Conservation (phyloP, 2,888 invertebrate genomes). For the Apoderus coryli region DNA sequence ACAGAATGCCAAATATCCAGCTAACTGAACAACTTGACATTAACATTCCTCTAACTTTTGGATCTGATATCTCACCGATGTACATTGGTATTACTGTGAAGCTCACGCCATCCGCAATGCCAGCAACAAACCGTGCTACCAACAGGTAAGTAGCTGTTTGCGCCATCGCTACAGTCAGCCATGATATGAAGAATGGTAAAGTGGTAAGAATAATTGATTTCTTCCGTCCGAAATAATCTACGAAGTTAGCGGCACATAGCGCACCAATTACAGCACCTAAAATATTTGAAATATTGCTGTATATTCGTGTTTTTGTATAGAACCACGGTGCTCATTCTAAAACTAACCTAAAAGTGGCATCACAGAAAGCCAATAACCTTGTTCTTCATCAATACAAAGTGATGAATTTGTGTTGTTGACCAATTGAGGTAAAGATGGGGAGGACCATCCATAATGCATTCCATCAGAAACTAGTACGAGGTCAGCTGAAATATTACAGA, state of each 20-base stretch:
- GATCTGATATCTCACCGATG: conserved; percentile 45
- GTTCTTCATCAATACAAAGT: conserved; percentile 31
- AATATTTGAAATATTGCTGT: no score
- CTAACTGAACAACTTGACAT: conserved; percentile 45
- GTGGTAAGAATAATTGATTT: conserved; percentile 45
- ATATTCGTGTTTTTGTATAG: no score
- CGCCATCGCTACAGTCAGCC: conserved; percentile 47
- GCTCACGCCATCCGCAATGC: conserved; percentile 37
- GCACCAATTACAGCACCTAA: conserved; percentile 48
- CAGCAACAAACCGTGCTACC: conserved; percentile 37
- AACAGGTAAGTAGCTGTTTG: conserved; percentile 41
- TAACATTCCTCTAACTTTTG: conserved; percentile 41
- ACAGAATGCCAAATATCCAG: conserved; percentile 42
- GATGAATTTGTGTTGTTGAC: conserved; percentile 25
- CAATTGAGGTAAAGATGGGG: conserved; percentile 42
- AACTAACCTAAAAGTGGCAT: conserved; percentile 50
- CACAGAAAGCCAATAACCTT: conserved; percentile 49
- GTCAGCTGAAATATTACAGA: conserved; percentile 21
- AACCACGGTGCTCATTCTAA: no score
- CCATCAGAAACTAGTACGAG: conserved; percentile 28
- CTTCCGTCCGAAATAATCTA: conserved; percentile 54
- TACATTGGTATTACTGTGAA: conserved; percentile 40
- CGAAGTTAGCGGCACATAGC: conserved; percentile 43
- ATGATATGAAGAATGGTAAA: conserved; percentile 45
- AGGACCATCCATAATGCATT: conserved; percentile 42